A percentile compares a stretch with the other conserved stretches of the same genome.
These are phyloP conservation scores for Bettongia penicillata DNA, from an alignment of 2,113 vertebrate genomes.

Conservation along the genomic window DNA sequence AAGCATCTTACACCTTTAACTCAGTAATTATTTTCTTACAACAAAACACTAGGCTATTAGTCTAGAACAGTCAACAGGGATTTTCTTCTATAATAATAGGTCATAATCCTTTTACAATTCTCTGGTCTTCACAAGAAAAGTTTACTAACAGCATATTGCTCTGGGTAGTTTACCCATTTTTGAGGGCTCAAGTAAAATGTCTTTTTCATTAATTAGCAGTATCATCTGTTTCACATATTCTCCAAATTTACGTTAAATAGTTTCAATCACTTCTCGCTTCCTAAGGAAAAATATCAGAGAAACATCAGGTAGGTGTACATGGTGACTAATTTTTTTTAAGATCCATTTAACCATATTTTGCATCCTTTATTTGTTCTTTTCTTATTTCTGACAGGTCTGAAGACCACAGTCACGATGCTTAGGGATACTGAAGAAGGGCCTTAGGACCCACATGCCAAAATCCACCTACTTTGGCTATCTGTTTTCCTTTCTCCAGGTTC, in stretches of 20 bases:
- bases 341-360: neutral
- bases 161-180: neutral
- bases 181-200: neutral
- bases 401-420: neutral
- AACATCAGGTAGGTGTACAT: neutral
- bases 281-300: constrained; percentile 6
- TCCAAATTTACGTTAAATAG: neutral
- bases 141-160: neutral
- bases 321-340: neutral
- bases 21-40: neutral
- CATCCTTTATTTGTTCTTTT: neutral
- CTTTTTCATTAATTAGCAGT: neutral
- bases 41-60: constrained; percentile 28
- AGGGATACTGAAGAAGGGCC: neutral
- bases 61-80: neutral
- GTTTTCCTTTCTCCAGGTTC: neutral
- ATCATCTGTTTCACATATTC: neutral
- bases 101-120: constrained; percentile 27
- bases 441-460: neutral
- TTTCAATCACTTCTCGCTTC: neutral
- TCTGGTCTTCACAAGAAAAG: neutral
- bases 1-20: neutral
- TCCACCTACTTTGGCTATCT: neutral
- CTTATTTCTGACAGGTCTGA: neutral
- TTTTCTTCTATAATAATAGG: constrained; percentile 32